Evolutionary conservation across 2,888 invertebrate species (phyloP), one percentile per base, ranked within the genome.

Genomic region (Cecidostiba fungosa): DNA sequence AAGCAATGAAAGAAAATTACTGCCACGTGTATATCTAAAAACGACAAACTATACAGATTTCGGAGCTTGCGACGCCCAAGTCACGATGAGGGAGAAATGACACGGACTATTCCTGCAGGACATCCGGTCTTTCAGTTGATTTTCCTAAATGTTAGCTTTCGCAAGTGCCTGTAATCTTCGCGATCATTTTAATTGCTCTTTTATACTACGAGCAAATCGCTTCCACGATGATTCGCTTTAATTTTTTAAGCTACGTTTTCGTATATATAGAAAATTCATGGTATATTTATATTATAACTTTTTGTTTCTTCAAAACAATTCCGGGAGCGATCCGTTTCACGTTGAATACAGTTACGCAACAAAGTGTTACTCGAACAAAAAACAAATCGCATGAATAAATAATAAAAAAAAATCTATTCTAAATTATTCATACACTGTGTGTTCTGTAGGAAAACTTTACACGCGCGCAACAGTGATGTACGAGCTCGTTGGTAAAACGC

Each of bases 61-160:
- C 54, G n/a, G n/a, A 54, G n/a, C n/a, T 54, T 54, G 54, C 47
- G 47, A 47, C 47, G 47, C 54, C 3, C 5, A 16, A 54, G 54
- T 54, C n/a, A 54, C 54, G n/a, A 54, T 10, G 54, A 54, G 10
- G 10, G 23, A 23, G 23, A 59, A 23, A 59, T 23, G 59, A 59
- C 50, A 5, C 50, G 50, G 50, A 23, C 59, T 23, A 59, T 59
- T 23, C 23, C 19, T 3, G 4, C 54, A 19, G 16, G 50, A 6
- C 59, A 3, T 39, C 36, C 70, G 36, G 36, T 36, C 19, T 70
- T 12, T n/a, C 39, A 23, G 70, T 70, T 70, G 36, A 70, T 70
- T 70, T 70, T 70, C 32, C 70, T 70, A 70, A 70, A 36, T n/a
- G 70, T 36, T n/a, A 19, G 32, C 19, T 70, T 19, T 14, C 19